Evolutionary conservation across 2,797 vertebrate genomes (phyloP).

Genomic region (Enoplosus armatus): DNA sequence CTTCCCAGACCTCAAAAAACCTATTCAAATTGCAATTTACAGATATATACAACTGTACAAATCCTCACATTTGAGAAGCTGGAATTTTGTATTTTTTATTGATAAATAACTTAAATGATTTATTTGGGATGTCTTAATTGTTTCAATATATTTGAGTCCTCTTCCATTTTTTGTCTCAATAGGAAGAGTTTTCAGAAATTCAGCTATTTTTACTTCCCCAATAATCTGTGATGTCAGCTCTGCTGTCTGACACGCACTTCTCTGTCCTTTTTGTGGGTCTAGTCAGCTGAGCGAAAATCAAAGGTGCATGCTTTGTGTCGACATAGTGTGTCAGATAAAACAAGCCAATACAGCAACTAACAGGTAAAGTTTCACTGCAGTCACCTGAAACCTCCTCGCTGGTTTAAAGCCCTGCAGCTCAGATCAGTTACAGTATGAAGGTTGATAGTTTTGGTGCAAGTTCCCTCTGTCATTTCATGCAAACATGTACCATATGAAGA

Average conservation of each 20-base stretch:
- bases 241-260: slow-evolving; percentile 5
- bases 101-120: background rate
- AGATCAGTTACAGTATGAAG: background rate
- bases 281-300: slow-evolving; percentile 7
- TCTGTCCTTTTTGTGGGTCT: slow-evolving; percentile 11
- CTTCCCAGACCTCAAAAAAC: background rate
- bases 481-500: background rate
- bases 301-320: no score
- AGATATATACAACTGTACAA: background rate
- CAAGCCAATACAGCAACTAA: slow-evolving; percentile 30
- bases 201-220: slow-evolving; percentile 65
- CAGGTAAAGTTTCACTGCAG: slow-evolving; percentile 60
- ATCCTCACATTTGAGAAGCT: background rate
- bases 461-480: slow-evolving; percentile 22
- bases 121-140: background rate
- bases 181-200: slow-evolving; percentile 9
- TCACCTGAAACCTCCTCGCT: slow-evolving; percentile 57
- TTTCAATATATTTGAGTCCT: background rate
- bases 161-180: background rate
- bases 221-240: slow-evolving; percentile 51
- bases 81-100: background rate
- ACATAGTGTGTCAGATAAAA: slow-evolving; percentile 26
- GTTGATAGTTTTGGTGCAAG: slow-evolving; percentile 12
- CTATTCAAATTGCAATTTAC: no score
- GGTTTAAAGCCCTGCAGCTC: background rate